A percentile compares a stretch with the other conserved stretches of the same genome.
phyloP scores from a whole-genome alignment of 2,888 invertebrate species.

The Xanthia icteritia region DNA sequence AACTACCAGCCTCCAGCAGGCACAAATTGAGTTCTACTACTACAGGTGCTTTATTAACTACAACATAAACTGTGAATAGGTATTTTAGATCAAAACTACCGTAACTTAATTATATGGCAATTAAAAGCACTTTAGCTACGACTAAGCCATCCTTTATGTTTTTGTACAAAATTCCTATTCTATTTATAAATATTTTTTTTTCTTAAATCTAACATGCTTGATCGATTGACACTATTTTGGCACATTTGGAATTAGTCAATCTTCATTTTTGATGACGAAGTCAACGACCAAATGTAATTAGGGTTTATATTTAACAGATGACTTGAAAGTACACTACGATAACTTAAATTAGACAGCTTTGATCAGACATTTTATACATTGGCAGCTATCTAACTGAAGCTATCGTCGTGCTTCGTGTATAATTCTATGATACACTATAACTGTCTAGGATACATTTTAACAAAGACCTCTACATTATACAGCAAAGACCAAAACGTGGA shows the following conservation, averaged over 20 bases:
- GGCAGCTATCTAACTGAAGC: slow-evolving; percentile 38
- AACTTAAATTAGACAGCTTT: slow-evolving; percentile 38
- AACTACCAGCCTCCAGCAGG: slow-evolving; percentile 49
- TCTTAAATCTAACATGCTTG: slow-evolving; percentile 60
- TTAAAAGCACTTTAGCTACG: slow-evolving; percentile 70
- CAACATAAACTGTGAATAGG: slow-evolving; percentile 36
- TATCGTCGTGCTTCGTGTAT: slow-evolving; percentile 40
- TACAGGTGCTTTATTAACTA: slow-evolving; percentile 41
- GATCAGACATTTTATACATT: slow-evolving; percentile 43
- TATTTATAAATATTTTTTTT: slow-evolving; percentile 74
- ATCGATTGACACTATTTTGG: slow-evolving; percentile 46
- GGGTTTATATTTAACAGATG: slow-evolving; percentile 50
- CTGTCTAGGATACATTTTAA: slow-evolving; percentile 54
- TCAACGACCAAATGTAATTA: slow-evolving; percentile 47
- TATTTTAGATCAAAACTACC: slow-evolving; percentile 37
- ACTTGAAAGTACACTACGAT: slow-evolving; percentile 59
- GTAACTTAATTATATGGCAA: slow-evolving; percentile 80
- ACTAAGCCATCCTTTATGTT: slow-evolving; percentile 68
- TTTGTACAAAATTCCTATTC: slow-evolving; percentile 76
- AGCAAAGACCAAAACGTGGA: slow-evolving; percentile 27
- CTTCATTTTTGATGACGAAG: slow-evolving; percentile 25
- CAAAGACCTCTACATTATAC: slow-evolving; percentile 50
- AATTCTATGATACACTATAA: slow-evolving; percentile 59
- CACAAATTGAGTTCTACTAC: slow-evolving; percentile 46
- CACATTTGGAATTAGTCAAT: slow-evolving; percentile 42